Percentiles rank a stretch among this genome's conserved stretches.
Evolutionary conservation across 2,113 vertebrate genomes (phyloP).

Genomic region (Laticauda colubrina): DNA sequence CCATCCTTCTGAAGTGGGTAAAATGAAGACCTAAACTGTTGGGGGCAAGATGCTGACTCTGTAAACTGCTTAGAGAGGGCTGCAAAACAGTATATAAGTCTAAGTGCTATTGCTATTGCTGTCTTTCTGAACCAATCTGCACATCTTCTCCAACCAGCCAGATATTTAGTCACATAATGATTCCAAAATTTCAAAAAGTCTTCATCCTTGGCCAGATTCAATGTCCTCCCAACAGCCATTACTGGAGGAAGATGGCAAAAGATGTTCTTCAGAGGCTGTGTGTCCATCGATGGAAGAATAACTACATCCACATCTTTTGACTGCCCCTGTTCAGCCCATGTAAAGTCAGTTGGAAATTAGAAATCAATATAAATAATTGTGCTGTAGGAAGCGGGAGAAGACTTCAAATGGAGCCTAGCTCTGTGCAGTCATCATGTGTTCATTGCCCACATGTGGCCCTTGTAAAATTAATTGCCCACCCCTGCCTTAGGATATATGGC

Average conservation of each 20-base stretch:
- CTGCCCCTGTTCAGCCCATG: too few species aligned
- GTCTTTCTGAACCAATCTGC: too few species aligned
- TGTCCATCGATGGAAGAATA: neutral
- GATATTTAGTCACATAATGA: neutral
- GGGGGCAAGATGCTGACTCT: too few species aligned
- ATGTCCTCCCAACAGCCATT: neutral
- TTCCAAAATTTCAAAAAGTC: neutral
- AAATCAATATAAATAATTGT: too few species aligned
- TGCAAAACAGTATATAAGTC: too few species aligned
- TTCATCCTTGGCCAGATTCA: neutral
- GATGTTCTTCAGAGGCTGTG: neutral
- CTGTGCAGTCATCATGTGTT: neutral
- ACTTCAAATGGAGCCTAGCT: neutral
- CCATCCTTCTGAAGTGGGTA: too few species aligned
- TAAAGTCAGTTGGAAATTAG: too few species aligned
- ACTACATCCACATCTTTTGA: too few species aligned
- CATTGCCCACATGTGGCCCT: neutral
- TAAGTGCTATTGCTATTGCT: too few species aligned
- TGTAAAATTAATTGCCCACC: neutral
- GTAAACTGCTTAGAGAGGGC: too few species aligned
- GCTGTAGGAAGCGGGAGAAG: neutral
- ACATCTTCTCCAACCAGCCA: neutral
- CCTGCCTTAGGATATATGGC: neutral
- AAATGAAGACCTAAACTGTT: too few species aligned
- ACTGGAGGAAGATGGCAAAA: neutral